Evolutionary conservation across 1,140 invertebrate species (phyloP).

Genomic region (Brachionus manjavacas): DNA sequence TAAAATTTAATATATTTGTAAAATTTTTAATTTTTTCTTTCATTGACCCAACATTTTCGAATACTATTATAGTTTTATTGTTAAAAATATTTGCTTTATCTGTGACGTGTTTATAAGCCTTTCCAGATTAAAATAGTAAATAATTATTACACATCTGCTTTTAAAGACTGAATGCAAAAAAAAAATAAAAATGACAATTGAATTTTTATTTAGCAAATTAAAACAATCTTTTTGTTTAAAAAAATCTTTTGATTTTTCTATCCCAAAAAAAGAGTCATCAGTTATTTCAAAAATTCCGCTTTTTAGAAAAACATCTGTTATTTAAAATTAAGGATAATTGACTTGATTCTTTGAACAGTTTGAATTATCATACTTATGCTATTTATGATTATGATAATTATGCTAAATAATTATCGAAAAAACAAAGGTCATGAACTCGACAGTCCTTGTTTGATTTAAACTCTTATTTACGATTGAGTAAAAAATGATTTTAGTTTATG

Average conservation of each 20-base stretch:
- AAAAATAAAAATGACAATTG: not conserved
- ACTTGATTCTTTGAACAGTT: not conserved
- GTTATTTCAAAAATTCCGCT: not conserved
- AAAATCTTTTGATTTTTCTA: not conserved
- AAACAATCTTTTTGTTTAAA: not conserved
- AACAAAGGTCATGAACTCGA: not conserved
- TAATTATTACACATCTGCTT: not conserved
- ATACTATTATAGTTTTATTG: not conserved
- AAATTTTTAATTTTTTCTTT: not conserved
- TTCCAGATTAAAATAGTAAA: not conserved
- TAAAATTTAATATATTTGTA: not conserved
- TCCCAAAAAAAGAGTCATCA: not conserved
- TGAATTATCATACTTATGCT: not conserved
- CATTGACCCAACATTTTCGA: not conserved
- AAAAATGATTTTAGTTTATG: not conserved
- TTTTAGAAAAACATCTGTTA: not conserved
- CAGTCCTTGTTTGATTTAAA: not conserved
- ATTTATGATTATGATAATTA: not conserved
- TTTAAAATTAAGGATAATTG: not conserved
- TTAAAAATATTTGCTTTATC: not conserved
- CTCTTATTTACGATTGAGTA: not conserved
- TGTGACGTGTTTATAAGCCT: not conserved
- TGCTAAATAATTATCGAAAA: not conserved
- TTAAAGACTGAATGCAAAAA: not conserved
- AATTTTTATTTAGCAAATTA: not conserved